Evolutionary conservation across 2,888 invertebrate genomes (phyloP).

Genomic region (Himalopsyche kuldschensis): DNA sequence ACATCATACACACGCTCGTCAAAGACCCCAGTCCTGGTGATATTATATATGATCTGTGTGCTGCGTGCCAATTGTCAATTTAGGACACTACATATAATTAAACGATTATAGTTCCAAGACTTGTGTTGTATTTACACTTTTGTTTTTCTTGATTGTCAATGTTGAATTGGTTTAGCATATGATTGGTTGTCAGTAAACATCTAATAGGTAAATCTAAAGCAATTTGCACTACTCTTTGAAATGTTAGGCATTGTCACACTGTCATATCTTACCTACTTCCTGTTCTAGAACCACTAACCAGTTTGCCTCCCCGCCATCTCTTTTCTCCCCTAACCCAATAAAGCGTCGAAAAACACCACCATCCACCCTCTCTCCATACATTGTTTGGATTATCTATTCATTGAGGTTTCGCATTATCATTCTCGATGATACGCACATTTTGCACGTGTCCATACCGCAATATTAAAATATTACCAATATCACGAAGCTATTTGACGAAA

Average conservation of each 20-base stretch:
- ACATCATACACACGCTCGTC: too few relatives aligned
- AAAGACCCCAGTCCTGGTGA: too few relatives aligned
- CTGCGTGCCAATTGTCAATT: too few relatives aligned
- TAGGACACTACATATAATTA: too few relatives aligned
- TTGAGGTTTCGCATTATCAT: constrained; percentile 19
- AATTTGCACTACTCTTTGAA: background rate
- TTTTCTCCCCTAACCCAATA: background rate
- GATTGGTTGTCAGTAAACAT: background rate
- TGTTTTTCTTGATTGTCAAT: too few relatives aligned
- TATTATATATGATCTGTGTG: too few relatives aligned
- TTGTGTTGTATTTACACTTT: too few relatives aligned
- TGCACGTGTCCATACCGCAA: background rate
- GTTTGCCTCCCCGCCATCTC: background rate
- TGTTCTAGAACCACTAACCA: background rate
- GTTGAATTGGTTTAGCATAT: background rate
- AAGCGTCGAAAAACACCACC: background rate
- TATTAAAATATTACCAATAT: background rate
- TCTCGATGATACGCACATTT: background rate
- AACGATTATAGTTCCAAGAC: too few relatives aligned
- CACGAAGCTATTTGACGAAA: too few relatives aligned
- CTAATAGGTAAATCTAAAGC: background rate
- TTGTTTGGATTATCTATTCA: constrained; percentile 15
- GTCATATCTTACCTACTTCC: background rate
- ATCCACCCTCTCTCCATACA: background rate
- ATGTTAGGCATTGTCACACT: background rate